These are phyloP conservation scores for Panonychus citri DNA, from an alignment of 1,140 invertebrate genomes.

Conservation along the genomic window DNA sequence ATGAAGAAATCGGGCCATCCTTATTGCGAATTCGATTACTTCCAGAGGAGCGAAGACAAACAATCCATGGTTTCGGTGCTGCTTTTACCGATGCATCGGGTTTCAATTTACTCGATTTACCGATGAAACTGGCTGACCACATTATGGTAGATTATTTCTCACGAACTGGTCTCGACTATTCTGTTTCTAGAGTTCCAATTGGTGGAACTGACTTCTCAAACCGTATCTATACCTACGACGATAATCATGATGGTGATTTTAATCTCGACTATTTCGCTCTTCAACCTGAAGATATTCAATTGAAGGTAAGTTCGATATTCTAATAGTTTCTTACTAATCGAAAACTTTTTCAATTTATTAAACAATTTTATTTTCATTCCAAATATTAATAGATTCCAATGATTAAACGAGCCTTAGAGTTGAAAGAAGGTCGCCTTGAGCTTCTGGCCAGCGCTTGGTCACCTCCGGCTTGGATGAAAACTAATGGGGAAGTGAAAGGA, in stretches of 20 bases:
- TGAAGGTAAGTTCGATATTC: conserved; percentile 28
- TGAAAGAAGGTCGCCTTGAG: conserved; percentile 23
- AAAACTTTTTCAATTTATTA: conserved; percentile 12
- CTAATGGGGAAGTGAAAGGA: conserved; percentile 35
- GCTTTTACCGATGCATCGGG: conserved; percentile 62
- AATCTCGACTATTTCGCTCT: conserved; percentile 39
- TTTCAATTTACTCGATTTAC: conserved; percentile 41
- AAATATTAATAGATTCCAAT: conserved; percentile 37
- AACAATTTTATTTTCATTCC: conserved; percentile 34
- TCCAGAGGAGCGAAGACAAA: neutral
- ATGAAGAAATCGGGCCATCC: neutral
- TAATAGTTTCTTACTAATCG: neutral
- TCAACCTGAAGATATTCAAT: conserved; percentile 36
- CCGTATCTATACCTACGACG: conserved; percentile 40
- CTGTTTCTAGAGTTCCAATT: conserved; percentile 39
- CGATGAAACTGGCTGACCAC: conserved; percentile 28
- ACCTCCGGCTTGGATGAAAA: conserved; percentile 63
- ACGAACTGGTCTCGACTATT: conserved; percentile 15
- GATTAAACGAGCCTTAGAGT: conserved; percentile 29
- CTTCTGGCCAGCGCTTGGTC: conserved; percentile 54
- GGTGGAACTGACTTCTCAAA: conserved; percentile 56
- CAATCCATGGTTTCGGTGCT: conserved; percentile 45
- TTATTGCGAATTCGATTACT: neutral
- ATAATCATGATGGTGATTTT: conserved; percentile 30
- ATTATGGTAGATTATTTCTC: conserved; percentile 18